These are phyloP conservation scores for Gymnodraco acuticeps DNA, from an alignment of 2,797 vertebrate species.

Conservation along the genomic window DNA sequence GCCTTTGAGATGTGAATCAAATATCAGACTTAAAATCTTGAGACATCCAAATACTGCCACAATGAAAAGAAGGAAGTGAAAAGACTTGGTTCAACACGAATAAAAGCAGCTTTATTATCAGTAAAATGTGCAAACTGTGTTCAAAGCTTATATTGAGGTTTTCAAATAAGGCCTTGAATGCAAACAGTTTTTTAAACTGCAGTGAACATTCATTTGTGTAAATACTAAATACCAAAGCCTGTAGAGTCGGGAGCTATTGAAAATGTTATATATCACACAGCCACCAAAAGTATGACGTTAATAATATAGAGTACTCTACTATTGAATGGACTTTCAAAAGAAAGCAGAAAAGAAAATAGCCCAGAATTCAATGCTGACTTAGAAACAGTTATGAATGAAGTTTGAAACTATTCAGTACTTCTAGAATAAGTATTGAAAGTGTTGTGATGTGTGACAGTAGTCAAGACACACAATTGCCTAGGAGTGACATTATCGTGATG, in stretches of 20 bases:
- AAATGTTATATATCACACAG: not conserved
- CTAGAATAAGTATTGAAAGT: not conserved
- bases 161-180: no score
- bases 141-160: no score
- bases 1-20: constrained; percentile 21
- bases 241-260: not conserved
- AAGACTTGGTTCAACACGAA: constrained; percentile 16
- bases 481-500: not conserved
- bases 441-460: not conserved
- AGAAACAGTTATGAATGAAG: no score
- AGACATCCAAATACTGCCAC: constrained; percentile 8
- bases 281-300: not conserved
- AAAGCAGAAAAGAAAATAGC: no score
- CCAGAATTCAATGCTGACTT: no score
- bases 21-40: constrained; percentile 35
- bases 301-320: no score
- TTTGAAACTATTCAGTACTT: no score
- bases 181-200: no score
- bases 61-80: constrained; percentile 34
- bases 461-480: no score
- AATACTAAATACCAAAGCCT: no score
- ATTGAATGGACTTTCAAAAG: no score
- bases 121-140: not conserved
- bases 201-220: no score
- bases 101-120: constrained; percentile 16